Evolutionary conservation across 1,140 invertebrate species (phyloP), one percentile per base, ranked within the genome.

Genomic region (Campoletis sonorensis): DNA sequence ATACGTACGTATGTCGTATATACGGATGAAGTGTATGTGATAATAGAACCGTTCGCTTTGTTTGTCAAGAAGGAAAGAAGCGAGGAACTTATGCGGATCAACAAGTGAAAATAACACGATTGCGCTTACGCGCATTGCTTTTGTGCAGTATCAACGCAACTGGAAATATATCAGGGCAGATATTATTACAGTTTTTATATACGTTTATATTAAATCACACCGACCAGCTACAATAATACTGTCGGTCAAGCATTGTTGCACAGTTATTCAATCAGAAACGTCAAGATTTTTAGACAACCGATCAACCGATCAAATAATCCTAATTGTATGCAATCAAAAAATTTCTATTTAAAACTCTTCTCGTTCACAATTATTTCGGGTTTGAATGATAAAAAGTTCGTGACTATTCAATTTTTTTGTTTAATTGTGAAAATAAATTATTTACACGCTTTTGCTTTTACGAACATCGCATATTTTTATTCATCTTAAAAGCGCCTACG

Each of bases 1-100:
- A 64, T 51, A 75, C n/a, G 79, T 67, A 67, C 58, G 70, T 73
- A 51, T 68, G 54, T 75, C 54, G 75, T 76, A 68, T n/a, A 30
- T 23, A 18, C 58, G 27, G 61, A 78, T 78, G 76, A 67, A 78
- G 67, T 64, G 76, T 78, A 78, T 67, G 76, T 67, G 76, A 78
- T 78, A 78, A 78, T 78, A 78, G 76, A 78, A 78, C 33, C n/a
- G 76, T 33, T 23, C 76, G 76, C 76, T 78, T 78, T 78, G 58
- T 64, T 78, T 78, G 45, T 30, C 4, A 33, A 37, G 30, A 33
- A 61, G 58, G 23, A 26, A 37, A 13, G 30, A 61, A 78, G n/a
- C 8, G n/a, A 1, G 30, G 67, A 30, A 33, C 30, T 33, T 70
- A 16, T 70, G 13, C 18, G 54, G 30, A 77, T 77, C 75, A 77